These are phyloP conservation scores for Mythimna ferrago DNA, from an alignment of 2,888 invertebrate genomes.

Conservation along the genomic window DNA sequence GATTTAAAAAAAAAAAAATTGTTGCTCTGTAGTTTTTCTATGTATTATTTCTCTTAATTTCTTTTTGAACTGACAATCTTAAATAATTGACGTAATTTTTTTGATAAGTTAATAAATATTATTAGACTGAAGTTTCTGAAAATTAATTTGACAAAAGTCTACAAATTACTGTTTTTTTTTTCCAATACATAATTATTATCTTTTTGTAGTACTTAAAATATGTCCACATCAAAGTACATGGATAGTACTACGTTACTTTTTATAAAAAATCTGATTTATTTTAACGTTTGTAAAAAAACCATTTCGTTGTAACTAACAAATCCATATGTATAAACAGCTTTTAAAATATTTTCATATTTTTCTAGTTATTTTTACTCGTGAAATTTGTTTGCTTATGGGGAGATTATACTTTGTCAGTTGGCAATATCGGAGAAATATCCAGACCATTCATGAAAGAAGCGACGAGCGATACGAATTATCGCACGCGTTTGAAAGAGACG, in stretches of 20 bases:
- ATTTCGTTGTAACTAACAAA: neutral
- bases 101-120: neutral
- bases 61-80: accelerated
- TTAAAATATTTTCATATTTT: neutral
- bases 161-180: neutral
- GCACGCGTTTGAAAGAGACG: neutral
- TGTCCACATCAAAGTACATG: no score
- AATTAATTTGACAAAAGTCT: neutral
- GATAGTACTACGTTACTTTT: neutral
- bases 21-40: neutral
- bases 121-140: neutral
- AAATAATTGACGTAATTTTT: neutral
- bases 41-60: neutral
- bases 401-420: neutral
- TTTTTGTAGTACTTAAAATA: no score
- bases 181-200: no score
- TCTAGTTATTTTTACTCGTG: neutral
- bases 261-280: neutral
- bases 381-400: neutral
- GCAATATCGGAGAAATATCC: neutral
- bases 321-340: neutral
- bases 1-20: neutral
- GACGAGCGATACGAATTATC: neutral
- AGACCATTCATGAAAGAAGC: neutral
- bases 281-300: neutral